Base-by-base conservation (phyloP, 2,113 vertebrate genomes). In the Australoheros scitulus region DNA sequence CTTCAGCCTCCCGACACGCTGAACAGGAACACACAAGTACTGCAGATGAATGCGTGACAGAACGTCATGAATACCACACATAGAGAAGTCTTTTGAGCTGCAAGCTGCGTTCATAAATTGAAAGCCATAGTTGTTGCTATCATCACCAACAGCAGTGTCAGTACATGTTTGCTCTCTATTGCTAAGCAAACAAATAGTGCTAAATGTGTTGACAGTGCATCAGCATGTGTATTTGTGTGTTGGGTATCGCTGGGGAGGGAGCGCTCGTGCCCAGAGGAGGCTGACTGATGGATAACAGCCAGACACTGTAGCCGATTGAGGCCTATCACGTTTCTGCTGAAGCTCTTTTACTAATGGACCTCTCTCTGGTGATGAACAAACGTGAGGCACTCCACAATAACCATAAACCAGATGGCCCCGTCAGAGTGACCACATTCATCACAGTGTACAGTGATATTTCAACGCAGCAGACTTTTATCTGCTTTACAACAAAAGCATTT, bases 311-410 rank as follows among this genome's bases (percentile, higher is more conserved):
- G 59, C 80, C 55, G 38, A 80, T 55, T 29, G 84, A 87, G 70
- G 78, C 87, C 84, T 85, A 80, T 91, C 85, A 57, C 79, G 84
- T 92, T 93, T 89, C 91, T 85, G 68, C 75, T 78, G 0, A 74
- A 76, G 85, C 87, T 90, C 82, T 89, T 57, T n/a, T 58, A 8
- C 82, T 81, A 88, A 87, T 81, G 68, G 81, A 70, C 75, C 77
- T 18, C 24, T 17, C 50, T 75, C 57, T n/a, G 1, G 17, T 56
- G 81, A 76, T 17, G 11, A 70, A 56, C 11, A 32, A 75, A 75
- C 29, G 24, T 9, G 61, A 81, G 72, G 56, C 17, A 15, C 17
- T 59, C 7, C 36, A 18, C 34, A 57, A 22, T 24, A 56, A 57
- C 24, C 34, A 32, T 29, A 9, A 81, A 63, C 8, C 60, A 43